These are phyloP conservation scores for Platysteira castanea DNA, from an alignment of 2,113 vertebrate genomes.

Conservation along the genomic window DNA sequence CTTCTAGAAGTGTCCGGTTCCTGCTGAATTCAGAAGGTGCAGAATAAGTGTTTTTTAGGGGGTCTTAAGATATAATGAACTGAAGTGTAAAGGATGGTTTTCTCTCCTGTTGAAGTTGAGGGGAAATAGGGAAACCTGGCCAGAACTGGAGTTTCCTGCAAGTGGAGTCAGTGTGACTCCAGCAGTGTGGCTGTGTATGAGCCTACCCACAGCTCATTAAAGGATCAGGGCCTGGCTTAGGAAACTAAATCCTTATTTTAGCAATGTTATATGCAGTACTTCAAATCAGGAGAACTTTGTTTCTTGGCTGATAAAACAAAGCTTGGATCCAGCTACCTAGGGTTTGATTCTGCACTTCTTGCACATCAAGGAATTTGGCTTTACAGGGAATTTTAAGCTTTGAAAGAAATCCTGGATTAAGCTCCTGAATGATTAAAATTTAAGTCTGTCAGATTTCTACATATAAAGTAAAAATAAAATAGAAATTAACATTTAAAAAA, in stretches of 20 bases:
- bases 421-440: constrained; percentile 55
- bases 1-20: not conserved
- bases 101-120: not conserved
- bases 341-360: constrained; percentile 46
- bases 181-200: not conserved
- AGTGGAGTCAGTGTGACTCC: not conserved
- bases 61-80: not conserved
- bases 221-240: constrained; percentile 38
- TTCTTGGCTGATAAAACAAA: constrained; percentile 57
- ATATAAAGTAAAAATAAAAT: constrained; percentile 57
- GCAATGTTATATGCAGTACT: not conserved
- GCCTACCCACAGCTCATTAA: constrained; percentile 19
- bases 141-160: not conserved
- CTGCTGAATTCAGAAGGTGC: not conserved
- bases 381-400: constrained; percentile 44
- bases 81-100: not conserved
- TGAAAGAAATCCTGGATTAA: constrained; percentile 53
- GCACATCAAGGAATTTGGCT: constrained; percentile 46
- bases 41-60: not conserved
- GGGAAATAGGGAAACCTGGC: not conserved
- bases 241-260: constrained; percentile 32
- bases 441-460: constrained; percentile 52
- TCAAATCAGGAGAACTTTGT: constrained; percentile 38
- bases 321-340: constrained; percentile 40
- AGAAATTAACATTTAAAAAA: constrained; percentile 66